Evolutionary conservation across 2,797 vertebrate genomes (phyloP), one percentile per base, ranked within the genome.

Genomic region (Cynodonichthys magdalenae): DNA sequence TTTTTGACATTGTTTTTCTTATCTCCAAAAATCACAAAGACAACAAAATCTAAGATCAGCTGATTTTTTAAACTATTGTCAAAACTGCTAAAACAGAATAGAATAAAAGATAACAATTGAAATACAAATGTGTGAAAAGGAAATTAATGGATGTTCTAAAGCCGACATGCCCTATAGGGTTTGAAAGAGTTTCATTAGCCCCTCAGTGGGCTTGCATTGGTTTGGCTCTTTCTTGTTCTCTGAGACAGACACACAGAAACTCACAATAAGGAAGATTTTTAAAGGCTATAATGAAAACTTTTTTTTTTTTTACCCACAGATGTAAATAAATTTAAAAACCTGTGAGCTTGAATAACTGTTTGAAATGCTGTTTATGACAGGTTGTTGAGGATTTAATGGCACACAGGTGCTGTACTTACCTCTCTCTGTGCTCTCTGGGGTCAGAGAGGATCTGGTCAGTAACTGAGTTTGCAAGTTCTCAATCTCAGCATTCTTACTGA

Each of bases 401-500:
- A 42, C 14, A 47, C 34, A 11, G 51, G 19, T 57, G 69, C 45
- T 74, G 66, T 67, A 47, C 66, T 77, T 92, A 98, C 97, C 97
- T 97, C 91, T 95, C 58, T 96, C 96, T 62, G 92, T 67, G 56
- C 89, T 93, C 82, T 96, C 95, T 3, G 78, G 73, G 39, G 93
- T 91, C 15, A 90, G 75, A 0, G 92, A 88, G 17, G 95, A 83
- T 53, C 93, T 95, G 79, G 94, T 90, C 53, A 94, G 90, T 10
- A 99, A 93, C 75, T 97, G 96, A 76, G 93, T 91, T 65, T 96
- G 95, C 70, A 99, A 86, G 15, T 92, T 94, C 82, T 97, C 95
- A 15, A 99, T 97, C 91, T 98, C 96, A 18, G 94, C 87, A 41
- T 98, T 96, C 85, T 97, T 99, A 75, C 92, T 90, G 75, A 94